Conservation (phyloP, 1,140 invertebrate species). For the Papilio polyxenes region DNA sequence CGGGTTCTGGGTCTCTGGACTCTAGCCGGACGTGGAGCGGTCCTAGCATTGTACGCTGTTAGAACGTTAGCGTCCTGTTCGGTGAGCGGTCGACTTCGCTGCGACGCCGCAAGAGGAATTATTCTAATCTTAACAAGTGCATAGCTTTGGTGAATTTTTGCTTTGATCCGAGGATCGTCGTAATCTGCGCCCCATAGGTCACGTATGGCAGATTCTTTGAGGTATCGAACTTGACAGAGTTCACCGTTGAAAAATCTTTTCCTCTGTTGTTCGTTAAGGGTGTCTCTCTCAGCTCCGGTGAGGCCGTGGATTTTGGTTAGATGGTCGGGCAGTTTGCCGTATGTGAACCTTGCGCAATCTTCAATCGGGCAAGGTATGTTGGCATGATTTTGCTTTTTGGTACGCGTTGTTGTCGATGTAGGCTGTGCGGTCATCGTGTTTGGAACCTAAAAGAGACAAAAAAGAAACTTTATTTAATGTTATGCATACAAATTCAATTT, state of each 20-base stretch:
- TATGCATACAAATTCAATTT: not conserved
- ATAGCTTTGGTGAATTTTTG: slow-evolving; percentile 79
- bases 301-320: slow-evolving; percentile 78
- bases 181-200: slow-evolving; percentile 79
- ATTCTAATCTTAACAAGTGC: slow-evolving; percentile 78
- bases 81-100: slow-evolving; percentile 73
- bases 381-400: slow-evolving; percentile 80
- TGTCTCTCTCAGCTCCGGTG: slow-evolving; percentile 75
- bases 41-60: slow-evolving; percentile 79
- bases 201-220: slow-evolving; percentile 78
- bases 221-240: slow-evolving; percentile 77
- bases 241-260: slow-evolving; percentile 80
- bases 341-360: slow-evolving; percentile 79
- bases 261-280: slow-evolving; percentile 78
- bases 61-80: slow-evolving; percentile 80
- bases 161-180: slow-evolving; percentile 75
- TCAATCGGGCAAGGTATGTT: slow-evolving; percentile 80
- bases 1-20: slow-evolving; percentile 66
- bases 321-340: slow-evolving; percentile 79
- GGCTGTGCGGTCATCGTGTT: slow-evolving; percentile 63
- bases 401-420: slow-evolving; percentile 56
- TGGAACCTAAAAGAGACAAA: slow-evolving; percentile 58
- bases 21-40: slow-evolving; percentile 68
- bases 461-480: slow-evolving; percentile 33
- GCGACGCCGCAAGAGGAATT: slow-evolving; percentile 77